Evolutionary conservation across 2,797 vertebrate genomes (phyloP).

Genomic region (Cyclura pinguis): DNA sequence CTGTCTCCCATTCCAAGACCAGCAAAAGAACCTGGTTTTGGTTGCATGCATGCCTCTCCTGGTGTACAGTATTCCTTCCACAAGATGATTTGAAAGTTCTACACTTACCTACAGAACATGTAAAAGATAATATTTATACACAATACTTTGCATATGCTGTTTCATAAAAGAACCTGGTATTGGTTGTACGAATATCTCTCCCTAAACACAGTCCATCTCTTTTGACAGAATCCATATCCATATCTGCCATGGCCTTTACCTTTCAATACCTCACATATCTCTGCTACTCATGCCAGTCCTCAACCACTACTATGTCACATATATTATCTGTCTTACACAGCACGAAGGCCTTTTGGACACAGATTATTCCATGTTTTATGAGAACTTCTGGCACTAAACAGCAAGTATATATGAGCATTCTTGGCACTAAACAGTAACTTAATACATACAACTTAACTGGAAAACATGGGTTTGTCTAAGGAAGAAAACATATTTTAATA

Average conservation of each 20-base stretch:
- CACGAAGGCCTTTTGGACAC: not conserved
- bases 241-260: not conserved
- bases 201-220: not conserved
- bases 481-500: not conserved
- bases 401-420: not conserved
- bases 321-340: not conserved
- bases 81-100: not conserved
- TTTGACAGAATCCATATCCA: not conserved
- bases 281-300: not conserved
- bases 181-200: not conserved
- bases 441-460: not conserved
- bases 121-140: not conserved
- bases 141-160: not conserved
- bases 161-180: not conserved
- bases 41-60: no score
- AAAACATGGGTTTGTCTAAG: not conserved
- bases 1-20: not conserved
- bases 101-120: not conserved
- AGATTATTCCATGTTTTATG: not conserved
- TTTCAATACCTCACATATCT: not conserved
- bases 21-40: no score
- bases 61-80: not conserved
- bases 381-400: not conserved
- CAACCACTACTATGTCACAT: not conserved
- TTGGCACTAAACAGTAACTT: constrained; percentile 5